These are phyloP conservation scores for Macrosteles quadrilineatus DNA, from an alignment of 1,140 invertebrate species.

Conservation along the genomic window DNA sequence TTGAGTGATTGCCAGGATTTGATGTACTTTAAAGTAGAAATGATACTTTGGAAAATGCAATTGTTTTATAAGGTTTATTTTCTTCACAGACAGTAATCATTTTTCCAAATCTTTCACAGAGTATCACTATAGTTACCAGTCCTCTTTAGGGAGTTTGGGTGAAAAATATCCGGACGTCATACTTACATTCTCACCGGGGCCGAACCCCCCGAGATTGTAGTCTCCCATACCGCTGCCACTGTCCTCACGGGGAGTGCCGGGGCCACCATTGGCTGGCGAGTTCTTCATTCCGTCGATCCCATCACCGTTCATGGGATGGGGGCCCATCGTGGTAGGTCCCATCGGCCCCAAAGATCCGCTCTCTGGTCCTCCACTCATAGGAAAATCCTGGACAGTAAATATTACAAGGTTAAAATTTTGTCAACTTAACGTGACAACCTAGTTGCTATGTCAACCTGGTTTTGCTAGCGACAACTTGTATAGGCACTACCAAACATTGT, in stretches of 20 bases:
- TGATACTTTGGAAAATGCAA: too few relatives aligned
- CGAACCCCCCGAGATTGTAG: constrained; percentile 88
- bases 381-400: constrained; percentile 67
- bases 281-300: constrained; percentile 97
- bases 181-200: constrained; percentile 69
- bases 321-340: constrained; percentile 77
- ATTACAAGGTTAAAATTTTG: too few relatives aligned
- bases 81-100: too few relatives aligned
- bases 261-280: constrained; percentile 90
- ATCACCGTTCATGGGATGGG: constrained; percentile 84
- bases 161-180: constrained; percentile 29
- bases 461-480: too few relatives aligned
- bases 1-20: too few relatives aligned
- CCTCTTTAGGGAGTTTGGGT: constrained; percentile 27
- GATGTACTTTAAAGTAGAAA: too few relatives aligned
- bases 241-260: constrained; percentile 92
- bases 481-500: too few relatives aligned
- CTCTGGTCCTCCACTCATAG: constrained; percentile 75
- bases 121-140: too few relatives aligned
- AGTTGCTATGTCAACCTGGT: too few relatives aligned
- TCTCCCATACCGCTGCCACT: constrained; percentile 93
- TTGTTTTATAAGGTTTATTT: too few relatives aligned
- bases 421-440: too few relatives aligned
- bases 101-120: too few relatives aligned
- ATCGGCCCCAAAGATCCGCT: constrained; percentile 72